A percentile compares a stretch with the other conserved stretches of the same genome.
Conservation (phyloP, 1,140 invertebrate species). For the Leptonema lineaticorne region DNA sequence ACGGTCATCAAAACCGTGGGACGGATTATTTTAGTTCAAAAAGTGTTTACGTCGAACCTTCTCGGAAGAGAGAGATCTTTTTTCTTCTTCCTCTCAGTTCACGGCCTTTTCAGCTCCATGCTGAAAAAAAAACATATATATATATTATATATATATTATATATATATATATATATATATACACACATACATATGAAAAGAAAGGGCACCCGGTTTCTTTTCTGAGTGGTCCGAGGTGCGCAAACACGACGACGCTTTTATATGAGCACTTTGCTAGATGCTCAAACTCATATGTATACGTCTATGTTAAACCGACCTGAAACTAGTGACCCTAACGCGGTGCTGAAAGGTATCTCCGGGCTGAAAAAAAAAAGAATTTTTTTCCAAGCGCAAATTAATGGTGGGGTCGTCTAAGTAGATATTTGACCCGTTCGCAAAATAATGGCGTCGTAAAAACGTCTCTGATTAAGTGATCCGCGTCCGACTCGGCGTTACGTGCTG, state of each 20-base stretch:
- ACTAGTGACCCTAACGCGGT: not conserved
- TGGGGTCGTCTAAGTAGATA: constrained; percentile 34
- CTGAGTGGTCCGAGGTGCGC: not conserved
- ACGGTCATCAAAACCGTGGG: constrained; percentile 15
- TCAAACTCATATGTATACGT: not conserved
- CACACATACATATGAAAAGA: no score
- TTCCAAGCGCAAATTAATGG: constrained; percentile 34
- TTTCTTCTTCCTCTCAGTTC: not conserved
- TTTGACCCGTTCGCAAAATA: constrained; percentile 39
- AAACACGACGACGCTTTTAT: constrained; percentile 33
- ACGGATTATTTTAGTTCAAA: constrained; percentile 13
- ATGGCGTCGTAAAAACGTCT: constrained; percentile 35
- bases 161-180: no score
- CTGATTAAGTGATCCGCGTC: constrained; percentile 33
- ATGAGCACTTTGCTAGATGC: constrained; percentile 20
- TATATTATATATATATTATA: no score
- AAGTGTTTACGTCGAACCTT: constrained; percentile 16
- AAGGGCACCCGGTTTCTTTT: not conserved
- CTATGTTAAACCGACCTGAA: not conserved
- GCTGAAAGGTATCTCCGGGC: constrained; percentile 21
- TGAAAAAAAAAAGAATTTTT: constrained; percentile 14
- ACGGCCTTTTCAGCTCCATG: not conserved
- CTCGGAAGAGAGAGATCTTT: not conserved
- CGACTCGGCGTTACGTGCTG: constrained; percentile 1
- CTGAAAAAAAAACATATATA: no score